These are phyloP conservation scores for Lamellibrachia luymesi DNA, from an alignment of 1,140 invertebrate genomes.

Conservation along the genomic window DNA sequence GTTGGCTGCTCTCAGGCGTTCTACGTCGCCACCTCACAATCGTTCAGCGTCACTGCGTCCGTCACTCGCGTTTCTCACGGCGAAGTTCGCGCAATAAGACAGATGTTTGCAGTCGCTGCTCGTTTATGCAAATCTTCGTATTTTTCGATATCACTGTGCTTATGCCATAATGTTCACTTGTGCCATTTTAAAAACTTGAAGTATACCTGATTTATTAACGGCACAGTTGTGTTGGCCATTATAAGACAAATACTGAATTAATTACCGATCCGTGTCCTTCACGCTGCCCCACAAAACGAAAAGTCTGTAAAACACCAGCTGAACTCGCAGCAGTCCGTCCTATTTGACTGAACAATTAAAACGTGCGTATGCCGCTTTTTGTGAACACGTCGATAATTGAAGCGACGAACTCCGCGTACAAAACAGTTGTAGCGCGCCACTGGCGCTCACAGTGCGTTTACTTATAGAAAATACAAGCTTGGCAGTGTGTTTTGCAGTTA, in stretches of 20 bases:
- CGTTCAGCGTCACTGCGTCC: not conserved
- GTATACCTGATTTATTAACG: not conserved
- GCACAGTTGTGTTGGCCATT: not conserved
- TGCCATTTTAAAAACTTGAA: not conserved
- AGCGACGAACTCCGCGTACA: not conserved
- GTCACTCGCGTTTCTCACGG: not conserved
- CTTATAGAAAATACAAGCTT: not conserved
- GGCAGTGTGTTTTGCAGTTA: not conserved
- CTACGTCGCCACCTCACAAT: not conserved
- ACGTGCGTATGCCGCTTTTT: not conserved
- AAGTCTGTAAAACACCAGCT: not conserved
- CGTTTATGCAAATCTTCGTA: too few species aligned
- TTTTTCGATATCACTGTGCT: not conserved
- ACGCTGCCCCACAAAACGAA: not conserved
- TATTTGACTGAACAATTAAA: not conserved
- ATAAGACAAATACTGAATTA: not conserved
- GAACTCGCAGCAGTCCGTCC: not conserved
- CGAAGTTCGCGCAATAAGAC: not conserved
- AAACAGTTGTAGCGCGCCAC: not conserved
- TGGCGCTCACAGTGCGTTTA: not conserved
- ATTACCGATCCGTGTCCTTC: not conserved
- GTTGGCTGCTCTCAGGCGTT: not conserved
- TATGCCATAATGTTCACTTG: not conserved
- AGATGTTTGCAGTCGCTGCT: not conserved
- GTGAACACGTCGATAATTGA: not conserved